Evolutionary conservation across 2,888 invertebrate species (phyloP).

Genomic region (Phyllotreta striolata): DNA sequence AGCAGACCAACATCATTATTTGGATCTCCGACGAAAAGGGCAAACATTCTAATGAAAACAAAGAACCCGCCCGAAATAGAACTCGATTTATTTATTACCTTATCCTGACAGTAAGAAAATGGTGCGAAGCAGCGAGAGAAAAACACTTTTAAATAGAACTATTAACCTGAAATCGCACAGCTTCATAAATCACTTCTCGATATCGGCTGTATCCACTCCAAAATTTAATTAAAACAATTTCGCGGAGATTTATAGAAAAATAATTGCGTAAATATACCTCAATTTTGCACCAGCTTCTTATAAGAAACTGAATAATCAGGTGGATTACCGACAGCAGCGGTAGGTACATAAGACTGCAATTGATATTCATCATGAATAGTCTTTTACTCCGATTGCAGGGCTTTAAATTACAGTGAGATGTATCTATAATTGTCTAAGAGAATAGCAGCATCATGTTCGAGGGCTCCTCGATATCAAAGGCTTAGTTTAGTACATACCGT

Average conservation of each 20-base stretch:
- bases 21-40: not conserved
- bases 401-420: conserved; percentile 15
- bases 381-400: conserved; percentile 7
- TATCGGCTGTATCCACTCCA: too few relatives aligned
- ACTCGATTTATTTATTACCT: conserved; percentile 22
- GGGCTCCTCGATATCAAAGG: conserved; percentile 13
- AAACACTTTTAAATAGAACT: conserved; percentile 15
- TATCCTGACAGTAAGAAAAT: conserved; percentile 21
- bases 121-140: conserved; percentile 5
- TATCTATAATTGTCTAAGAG: conserved; percentile 11
- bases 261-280: too few relatives aligned
- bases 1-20: too few relatives aligned
- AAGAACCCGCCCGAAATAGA: conserved; percentile 14
- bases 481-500: conserved; percentile 8
- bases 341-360: not conserved
- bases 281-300: too few relatives aligned
- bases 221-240: too few relatives aligned
- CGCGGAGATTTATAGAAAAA: too few relatives aligned
- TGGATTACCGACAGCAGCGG: too few relatives aligned
- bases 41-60: conserved; percentile 25
- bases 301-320: too few relatives aligned
- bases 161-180: conserved; percentile 8
- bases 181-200: conserved; percentile 5
- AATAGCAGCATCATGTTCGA: conserved; percentile 9
- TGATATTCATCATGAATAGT: conserved; percentile 10